These are phyloP conservation scores for Sitobion miscanthi DNA, from an alignment of 1,140 invertebrate genomes.

Conservation along the genomic window DNA sequence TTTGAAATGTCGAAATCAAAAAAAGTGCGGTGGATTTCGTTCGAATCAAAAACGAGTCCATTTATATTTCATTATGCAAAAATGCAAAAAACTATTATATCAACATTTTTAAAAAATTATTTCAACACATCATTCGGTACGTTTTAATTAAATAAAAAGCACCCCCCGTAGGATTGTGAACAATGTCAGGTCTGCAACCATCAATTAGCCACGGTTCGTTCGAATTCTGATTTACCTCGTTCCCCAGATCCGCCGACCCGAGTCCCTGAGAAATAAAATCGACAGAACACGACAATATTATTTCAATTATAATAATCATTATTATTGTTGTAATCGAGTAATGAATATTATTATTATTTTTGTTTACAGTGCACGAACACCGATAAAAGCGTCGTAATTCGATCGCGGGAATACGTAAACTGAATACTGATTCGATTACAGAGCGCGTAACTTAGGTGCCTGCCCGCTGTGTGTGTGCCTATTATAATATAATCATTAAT, in stretches of 20 bases:
- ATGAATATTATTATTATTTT: background rate
- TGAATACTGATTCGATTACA: conserved; percentile 4
- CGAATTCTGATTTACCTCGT: background rate
- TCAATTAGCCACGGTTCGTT: background rate
- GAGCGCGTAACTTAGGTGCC: background rate
- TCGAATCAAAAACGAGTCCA: background rate
- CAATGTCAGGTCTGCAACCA: background rate
- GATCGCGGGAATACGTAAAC: background rate
- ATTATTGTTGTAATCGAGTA: background rate
- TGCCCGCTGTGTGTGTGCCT: background rate
- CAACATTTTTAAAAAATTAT: background rate
- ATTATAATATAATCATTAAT: conserved; percentile 14
- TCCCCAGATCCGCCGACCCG: background rate
- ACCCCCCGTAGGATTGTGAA: background rate
- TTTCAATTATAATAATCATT: background rate
- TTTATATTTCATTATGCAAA: background rate
- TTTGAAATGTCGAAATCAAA: background rate
- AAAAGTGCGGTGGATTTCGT: background rate
- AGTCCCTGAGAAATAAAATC: background rate
- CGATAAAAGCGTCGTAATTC: background rate
- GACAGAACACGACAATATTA: background rate
- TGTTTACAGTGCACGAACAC: background rate
- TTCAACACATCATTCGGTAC: background rate
- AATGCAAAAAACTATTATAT: background rate
- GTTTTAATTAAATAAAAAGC: background rate